Conservation (phyloP, 1,140 invertebrate genomes). For the Arctopsyche grandis region DNA sequence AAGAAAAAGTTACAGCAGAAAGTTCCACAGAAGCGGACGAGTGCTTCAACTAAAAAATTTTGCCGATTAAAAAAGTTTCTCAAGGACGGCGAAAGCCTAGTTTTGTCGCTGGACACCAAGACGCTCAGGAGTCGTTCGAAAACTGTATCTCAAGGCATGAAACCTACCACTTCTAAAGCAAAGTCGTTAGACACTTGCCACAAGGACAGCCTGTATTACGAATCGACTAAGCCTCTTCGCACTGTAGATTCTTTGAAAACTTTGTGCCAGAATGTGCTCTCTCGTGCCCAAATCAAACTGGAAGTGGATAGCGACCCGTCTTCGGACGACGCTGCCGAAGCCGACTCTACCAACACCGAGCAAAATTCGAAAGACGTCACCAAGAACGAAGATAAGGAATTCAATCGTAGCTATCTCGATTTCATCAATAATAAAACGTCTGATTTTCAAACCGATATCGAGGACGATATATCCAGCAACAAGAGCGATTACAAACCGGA, state of each 20-base stretch:
- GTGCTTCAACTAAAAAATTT: neutral
- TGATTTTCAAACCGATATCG: too few relatives aligned
- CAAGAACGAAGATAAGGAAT: too few relatives aligned
- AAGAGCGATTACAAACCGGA: neutral
- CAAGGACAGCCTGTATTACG: neutral
- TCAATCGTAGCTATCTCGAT: too few relatives aligned
- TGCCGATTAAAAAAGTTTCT: neutral
- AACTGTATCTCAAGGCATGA: neutral
- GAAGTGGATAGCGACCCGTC: neutral
- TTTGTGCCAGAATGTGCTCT: neutral
- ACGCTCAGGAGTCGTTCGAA: neutral
- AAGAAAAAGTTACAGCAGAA: neutral
- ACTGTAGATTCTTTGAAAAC: neutral
- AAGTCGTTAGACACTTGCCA: neutral
- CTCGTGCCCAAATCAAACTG: neutral
- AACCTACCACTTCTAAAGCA: neutral
- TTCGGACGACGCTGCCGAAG: too few relatives aligned
- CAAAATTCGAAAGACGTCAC: too few relatives aligned
- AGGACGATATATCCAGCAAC: neutral
- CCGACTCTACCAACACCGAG: too few relatives aligned
- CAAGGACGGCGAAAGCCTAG: neutral
- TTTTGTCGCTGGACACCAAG: neutral
- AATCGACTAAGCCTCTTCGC: neutral
- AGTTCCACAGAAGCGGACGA: neutral
- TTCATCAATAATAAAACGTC: too few relatives aligned